A percentile compares a stretch with the other conserved stretches of the same genome.
These are phyloP conservation scores for Nannoperca obscura DNA, from an alignment of 2,797 vertebrate genomes.

Conservation along the genomic window DNA sequence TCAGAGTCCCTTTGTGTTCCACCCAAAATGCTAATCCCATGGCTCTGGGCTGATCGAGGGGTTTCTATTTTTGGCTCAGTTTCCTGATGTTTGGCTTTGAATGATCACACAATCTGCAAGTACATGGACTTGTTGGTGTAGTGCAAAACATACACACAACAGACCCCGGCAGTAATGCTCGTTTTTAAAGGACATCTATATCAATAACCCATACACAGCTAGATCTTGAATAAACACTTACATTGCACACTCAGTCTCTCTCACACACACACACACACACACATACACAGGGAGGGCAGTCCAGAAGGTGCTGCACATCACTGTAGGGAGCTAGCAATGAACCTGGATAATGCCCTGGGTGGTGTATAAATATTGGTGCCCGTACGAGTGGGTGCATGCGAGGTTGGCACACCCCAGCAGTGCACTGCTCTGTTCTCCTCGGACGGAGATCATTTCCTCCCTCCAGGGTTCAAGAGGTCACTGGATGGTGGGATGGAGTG, in stretches of 20 bases:
- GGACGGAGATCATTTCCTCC: conserved; percentile 79
- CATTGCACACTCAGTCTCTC: conserved; percentile 9
- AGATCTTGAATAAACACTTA: conserved; percentile 31
- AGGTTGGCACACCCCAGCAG: conserved; percentile 56
- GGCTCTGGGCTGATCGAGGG: conserved; percentile 16
- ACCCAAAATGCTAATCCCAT: conserved; percentile 42
- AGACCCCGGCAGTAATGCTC: neutral
- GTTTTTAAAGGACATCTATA: conserved; percentile 20
- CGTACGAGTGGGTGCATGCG: conserved; percentile 59
- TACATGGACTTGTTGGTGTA: conserved; percentile 11
- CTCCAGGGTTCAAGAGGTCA: conserved; percentile 71
- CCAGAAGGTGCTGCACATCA: conserved; percentile 44
- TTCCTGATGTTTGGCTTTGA: conserved; percentile 45
- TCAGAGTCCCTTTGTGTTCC: conserved; percentile 50
- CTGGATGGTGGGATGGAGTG: conserved; percentile 66
- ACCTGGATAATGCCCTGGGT: conserved; percentile 52
- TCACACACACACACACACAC: conserved; percentile 10
- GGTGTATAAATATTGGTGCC: conserved; percentile 66
- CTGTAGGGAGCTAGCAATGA: conserved; percentile 49
- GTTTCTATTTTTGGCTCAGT: conserved; percentile 31
- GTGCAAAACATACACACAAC: conserved; percentile 7
- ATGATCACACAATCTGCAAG: conserved; percentile 30
- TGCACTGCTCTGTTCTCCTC: conserved; percentile 67
- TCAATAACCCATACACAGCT: conserved; percentile 37
- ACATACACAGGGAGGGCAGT: conserved; percentile 27